phyloP scores from a whole-genome alignment of 1,140 invertebrate species.

The Brachionus calyciflorus region DNA sequence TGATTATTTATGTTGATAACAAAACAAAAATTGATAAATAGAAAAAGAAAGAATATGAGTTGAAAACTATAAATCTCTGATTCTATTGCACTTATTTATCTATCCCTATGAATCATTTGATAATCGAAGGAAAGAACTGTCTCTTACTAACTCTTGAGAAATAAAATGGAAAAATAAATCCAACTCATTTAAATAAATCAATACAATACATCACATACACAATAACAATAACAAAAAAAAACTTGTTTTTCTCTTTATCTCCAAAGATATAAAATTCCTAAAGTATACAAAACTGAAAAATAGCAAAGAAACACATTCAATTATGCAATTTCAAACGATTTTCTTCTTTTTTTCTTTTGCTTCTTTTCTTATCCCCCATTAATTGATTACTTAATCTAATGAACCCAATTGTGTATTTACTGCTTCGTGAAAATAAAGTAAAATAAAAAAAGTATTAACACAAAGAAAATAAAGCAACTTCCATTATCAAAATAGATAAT shows the following conservation, averaged over 20 bases:
- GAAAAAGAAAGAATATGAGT: too few species aligned
- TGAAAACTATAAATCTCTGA: too few species aligned
- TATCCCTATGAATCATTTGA: too few species aligned
- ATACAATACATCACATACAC: too few species aligned
- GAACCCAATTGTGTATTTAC: slow-evolving; percentile 21
- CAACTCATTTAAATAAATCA: too few species aligned
- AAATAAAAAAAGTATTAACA: not conserved
- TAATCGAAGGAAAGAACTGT: too few species aligned
- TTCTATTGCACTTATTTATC: too few species aligned
- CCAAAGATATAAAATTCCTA: not conserved
- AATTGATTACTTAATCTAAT: slow-evolving; percentile 32
- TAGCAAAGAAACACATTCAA: slow-evolving; percentile 24
- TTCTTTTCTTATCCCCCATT: slow-evolving; percentile 8
- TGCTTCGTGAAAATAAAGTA: too few species aligned
- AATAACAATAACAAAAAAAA: not conserved
- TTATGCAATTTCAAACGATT: slow-evolving; percentile 26
- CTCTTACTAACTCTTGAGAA: too few species aligned
- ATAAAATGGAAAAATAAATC: too few species aligned
- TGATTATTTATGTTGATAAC: too few species aligned
- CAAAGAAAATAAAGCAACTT: slow-evolving; percentile 4
- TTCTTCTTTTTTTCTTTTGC: not conserved
- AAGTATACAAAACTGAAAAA: not conserved
- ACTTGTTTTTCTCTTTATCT: slow-evolving; percentile 27
- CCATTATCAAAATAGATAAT: not conserved
- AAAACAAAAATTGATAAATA: too few species aligned